Percentiles rank a stretch among this genome's conserved stretches.
phyloP scores from a whole-genome alignment of 2,113 vertebrate species.

The Felis chaus region DNA sequence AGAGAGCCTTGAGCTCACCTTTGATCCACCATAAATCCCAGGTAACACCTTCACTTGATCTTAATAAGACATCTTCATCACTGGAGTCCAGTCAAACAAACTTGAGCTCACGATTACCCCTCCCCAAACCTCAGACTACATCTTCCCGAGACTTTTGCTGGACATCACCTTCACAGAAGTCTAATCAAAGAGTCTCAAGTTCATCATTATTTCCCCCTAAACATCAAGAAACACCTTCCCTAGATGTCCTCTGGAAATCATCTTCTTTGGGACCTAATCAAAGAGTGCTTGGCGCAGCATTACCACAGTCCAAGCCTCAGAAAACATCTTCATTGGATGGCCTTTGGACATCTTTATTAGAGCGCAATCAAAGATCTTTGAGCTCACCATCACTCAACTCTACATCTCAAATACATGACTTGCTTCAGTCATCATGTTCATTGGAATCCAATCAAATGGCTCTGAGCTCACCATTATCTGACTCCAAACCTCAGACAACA shows the following conservation, averaged over 20 bases:
- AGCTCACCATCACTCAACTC: slow-evolving; percentile 16
- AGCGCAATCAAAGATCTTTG: background rate
- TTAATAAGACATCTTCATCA: background rate
- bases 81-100: background rate
- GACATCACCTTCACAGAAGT: slow-evolving; percentile 10
- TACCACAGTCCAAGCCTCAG: slow-evolving; percentile 12
- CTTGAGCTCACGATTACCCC: background rate
- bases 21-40: background rate
- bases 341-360: slow-evolving; percentile 36
- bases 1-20: background rate
- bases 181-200: background rate
- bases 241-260: background rate
- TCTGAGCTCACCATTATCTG: background rate
- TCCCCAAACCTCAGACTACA: background rate
- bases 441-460: background rate
- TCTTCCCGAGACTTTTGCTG: background rate
- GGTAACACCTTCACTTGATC: background rate
- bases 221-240: background rate
- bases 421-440: background rate
- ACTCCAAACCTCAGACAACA: background rate
- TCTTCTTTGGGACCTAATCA: slow-evolving; percentile 12
- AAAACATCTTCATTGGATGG: slow-evolving; percentile 22
- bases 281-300: background rate
- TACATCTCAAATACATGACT: background rate
- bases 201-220: background rate